Conservation (phyloP, 2,888 invertebrate species). For the Oxyteleia sp. region DNA sequence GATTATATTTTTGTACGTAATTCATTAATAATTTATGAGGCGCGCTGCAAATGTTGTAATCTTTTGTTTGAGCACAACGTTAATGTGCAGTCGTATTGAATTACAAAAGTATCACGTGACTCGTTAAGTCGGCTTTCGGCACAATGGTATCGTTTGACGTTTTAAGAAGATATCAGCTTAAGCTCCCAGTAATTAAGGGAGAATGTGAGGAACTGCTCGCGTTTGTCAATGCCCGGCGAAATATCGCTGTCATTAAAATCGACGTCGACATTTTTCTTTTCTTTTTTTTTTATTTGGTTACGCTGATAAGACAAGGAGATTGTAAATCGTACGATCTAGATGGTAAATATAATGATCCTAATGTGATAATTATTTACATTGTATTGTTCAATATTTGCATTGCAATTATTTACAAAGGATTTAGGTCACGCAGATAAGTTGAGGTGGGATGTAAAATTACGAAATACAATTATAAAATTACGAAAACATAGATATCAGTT, state of each 20-base stretch:
- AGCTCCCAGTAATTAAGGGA: slow-evolving; percentile 36
- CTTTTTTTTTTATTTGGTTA: too few relatives aligned
- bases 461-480: too few relatives aligned
- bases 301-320: too few relatives aligned
- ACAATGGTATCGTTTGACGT: slow-evolving; percentile 45
- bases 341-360: too few relatives aligned
- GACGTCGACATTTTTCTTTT: too few relatives aligned
- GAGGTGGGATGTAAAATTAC: too few relatives aligned
- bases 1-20: slow-evolving; percentile 33
- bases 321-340: too few relatives aligned
- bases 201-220: background rate
- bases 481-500: too few relatives aligned
- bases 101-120: slow-evolving; percentile 58
- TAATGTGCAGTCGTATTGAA: slow-evolving; percentile 19
- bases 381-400: too few relatives aligned
- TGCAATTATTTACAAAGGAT: too few relatives aligned
- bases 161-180: slow-evolving; percentile 46
- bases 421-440: too few relatives aligned
- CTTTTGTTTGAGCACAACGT: slow-evolving; percentile 51
- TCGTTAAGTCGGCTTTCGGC: slow-evolving; percentile 47
- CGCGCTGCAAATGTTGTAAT: slow-evolving; percentile 39
- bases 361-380: too few relatives aligned
- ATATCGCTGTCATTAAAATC: background rate
- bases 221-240: background rate
- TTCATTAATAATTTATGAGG: slow-evolving; percentile 50